A percentile compares a stretch with the other conserved stretches of the same genome.
phyloP scores from a whole-genome alignment of 2,888 invertebrate species.

The Drosophila nr. perissopoda region DNA sequence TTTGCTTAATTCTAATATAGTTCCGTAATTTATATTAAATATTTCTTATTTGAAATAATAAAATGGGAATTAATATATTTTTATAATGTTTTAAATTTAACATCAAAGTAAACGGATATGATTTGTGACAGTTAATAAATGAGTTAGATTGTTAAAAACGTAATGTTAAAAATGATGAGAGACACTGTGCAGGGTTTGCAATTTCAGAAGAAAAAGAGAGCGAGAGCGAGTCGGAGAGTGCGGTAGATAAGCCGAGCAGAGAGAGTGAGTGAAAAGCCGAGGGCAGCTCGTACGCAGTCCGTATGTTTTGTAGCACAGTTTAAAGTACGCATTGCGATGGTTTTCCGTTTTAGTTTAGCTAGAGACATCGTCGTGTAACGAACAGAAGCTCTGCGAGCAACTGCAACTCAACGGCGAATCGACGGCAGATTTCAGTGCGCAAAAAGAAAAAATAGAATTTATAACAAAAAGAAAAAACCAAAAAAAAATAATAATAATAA shows the following conservation, averaged over 20 bases:
- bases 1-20: too few species aligned
- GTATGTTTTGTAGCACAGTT: slow-evolving; percentile 71
- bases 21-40: neutral
- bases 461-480: slow-evolving; percentile 14
- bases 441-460: slow-evolving; percentile 40
- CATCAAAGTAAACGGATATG: neutral
- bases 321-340: slow-evolving; percentile 80
- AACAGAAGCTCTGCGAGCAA: slow-evolving; percentile 57
- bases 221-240: slow-evolving; percentile 15
- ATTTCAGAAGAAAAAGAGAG: slow-evolving; percentile 17
- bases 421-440: slow-evolving; percentile 71
- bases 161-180: neutral
- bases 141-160: neutral
- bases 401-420: slow-evolving; percentile 50
- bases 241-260: slow-evolving; percentile 6
- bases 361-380: slow-evolving; percentile 79
- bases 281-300: slow-evolving; percentile 32
- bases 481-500: slow-evolving; percentile 20
- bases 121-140: neutral
- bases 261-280: slow-evolving; percentile 29
- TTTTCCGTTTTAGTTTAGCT: slow-evolving; percentile 79
- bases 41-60: neutral
- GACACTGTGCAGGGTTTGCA: slow-evolving; percentile 19
- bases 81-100: neutral
- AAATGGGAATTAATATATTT: neutral